A percentile compares a stretch with the other conserved stretches of the same genome.
Conservation (phyloP, 2,113 vertebrate species). For the Plestiodon gilberti region DNA sequence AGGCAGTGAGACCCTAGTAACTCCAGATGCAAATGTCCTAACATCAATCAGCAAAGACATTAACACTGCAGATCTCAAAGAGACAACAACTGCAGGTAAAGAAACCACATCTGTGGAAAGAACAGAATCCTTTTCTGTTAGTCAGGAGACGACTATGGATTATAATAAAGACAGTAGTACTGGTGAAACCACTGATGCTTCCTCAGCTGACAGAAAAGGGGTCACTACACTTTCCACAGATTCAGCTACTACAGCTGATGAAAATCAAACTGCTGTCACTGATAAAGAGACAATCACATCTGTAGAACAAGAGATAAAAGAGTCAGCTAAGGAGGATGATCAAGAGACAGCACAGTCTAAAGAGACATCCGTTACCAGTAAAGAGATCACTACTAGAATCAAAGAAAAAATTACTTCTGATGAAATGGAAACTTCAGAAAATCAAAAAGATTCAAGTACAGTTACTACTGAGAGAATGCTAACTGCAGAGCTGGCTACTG, state of each 20-base stretch:
- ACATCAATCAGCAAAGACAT: background rate
- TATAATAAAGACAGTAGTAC: conserved; percentile 40
- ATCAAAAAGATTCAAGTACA: conserved; percentile 46
- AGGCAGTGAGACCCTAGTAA: background rate
- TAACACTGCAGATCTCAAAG: background rate
- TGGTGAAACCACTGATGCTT: conserved; percentile 37
- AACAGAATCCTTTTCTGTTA: background rate
- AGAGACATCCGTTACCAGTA: background rate
- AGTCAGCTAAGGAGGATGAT: background rate
- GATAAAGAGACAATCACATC: background rate
- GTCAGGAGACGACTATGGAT: background rate
- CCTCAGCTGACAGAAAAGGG: background rate
- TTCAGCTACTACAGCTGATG: background rate
- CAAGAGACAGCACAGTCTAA: conserved; percentile 4
- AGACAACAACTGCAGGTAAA: background rate
- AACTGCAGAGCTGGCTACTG: background rate
- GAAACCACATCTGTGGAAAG: background rate
- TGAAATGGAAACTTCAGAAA: conserved; percentile 16
- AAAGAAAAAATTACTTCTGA: conserved; percentile 31
- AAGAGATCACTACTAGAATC: conserved; percentile 18
- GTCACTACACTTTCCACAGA: background rate
- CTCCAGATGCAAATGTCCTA: background rate
- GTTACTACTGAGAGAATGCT: background rate
- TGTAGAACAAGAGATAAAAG: conserved; percentile 31
- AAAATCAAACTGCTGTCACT: background rate